Base-by-base conservation (phyloP, 2,113 vertebrate species). In the Damaliscus lunatus region DNA sequence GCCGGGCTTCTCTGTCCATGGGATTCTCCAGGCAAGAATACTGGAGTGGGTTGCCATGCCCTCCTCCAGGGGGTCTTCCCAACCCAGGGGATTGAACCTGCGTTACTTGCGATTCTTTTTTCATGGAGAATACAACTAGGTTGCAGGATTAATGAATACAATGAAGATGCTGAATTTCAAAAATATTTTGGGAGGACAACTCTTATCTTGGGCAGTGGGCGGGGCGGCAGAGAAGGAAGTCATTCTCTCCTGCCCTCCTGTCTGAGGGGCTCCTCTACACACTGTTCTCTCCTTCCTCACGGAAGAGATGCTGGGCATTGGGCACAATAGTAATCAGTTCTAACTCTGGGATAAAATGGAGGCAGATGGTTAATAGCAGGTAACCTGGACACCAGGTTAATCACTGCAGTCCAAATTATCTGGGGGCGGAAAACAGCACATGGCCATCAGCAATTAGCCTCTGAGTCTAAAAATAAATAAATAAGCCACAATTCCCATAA, bases 371-470 rank as follows among this genome's bases (percentile, higher is more conserved):
- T 96, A 94, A 27, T 57, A 83, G 88, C 92, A 77, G 71, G 93
- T 97, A 98, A 97, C 90, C 77, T 90, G 93, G 57, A 95, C 33
- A 89, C 55, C 84, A 96, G 85, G 95, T 97, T 98, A 98, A 98
- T 98, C 93, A 94, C 23, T 53, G 43, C 50, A 89, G 90, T 96
- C 90, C 46, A 93, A 53, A 95, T 91, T 90, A 97, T 96, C 97
- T 98, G 90, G 91, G 98, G 46, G 98, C 29, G n/a, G 85, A 96
- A 98, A 98, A 96, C 16, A 55, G 29, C 95, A 78, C 74, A 43
- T 62, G 98, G 90, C 81, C 95, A 80, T 71, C 67, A 84, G 94
- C 90, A 98, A 97, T 98, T 98, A 98, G 97, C 67, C 87, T 95
- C 74, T 31, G 52, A 97, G 96, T 97, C 97, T 86, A 50, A 48